These are phyloP conservation scores for Protobothrops mucrosquamatus DNA, from an alignment of 2,113 vertebrate species.

Conservation along the genomic window DNA sequence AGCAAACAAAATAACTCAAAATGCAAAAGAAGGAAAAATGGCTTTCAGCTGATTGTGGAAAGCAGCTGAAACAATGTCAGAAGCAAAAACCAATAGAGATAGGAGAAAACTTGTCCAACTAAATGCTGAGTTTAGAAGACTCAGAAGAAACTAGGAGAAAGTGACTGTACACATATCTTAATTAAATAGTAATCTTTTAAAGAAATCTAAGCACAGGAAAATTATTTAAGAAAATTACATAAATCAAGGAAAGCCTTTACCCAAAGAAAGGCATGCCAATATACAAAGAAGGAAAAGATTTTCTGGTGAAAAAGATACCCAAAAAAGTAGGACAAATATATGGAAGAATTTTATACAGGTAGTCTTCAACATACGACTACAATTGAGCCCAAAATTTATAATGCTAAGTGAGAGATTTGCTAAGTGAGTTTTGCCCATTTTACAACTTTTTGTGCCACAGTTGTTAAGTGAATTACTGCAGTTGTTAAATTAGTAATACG, in stretches of 20 bases:
- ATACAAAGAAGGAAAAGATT: background rate
- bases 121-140: background rate
- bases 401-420: too few species aligned
- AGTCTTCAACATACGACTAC: too few species aligned
- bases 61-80: background rate
- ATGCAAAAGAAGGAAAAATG: background rate
- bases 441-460: too few species aligned
- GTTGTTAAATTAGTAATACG: too few species aligned
- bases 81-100: background rate
- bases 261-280: background rate
- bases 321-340: background rate
- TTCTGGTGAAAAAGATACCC: background rate
- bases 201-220: background rate
- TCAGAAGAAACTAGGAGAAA: background rate
- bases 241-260: background rate
- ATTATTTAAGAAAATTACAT: background rate
- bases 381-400: too few species aligned
- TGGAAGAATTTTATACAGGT: background rate
- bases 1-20: background rate
- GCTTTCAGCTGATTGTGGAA: background rate
- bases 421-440: too few species aligned
- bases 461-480: too few species aligned
- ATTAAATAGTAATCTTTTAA: background rate
- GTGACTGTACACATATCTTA: background rate
- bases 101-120: background rate